Evolutionary conservation across 2,888 invertebrate species (phyloP).

Genomic region (Oscheius sp.): DNA sequence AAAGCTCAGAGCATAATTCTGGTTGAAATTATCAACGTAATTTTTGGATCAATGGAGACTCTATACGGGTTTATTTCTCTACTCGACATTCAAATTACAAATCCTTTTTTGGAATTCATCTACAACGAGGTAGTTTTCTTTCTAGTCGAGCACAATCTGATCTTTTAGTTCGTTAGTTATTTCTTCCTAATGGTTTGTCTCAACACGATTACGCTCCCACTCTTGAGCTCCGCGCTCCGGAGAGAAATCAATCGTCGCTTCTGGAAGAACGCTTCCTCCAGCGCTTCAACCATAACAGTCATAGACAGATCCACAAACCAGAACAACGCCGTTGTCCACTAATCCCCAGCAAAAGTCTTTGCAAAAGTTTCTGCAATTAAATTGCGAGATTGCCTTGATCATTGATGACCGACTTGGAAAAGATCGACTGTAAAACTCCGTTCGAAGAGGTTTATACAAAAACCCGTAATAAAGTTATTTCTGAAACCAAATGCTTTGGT

Average conservation of each 20-base stretch:
- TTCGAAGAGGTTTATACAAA: too few species aligned
- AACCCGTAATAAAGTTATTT: too few species aligned
- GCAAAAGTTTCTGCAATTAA: too few species aligned
- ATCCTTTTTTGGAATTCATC: neutral
- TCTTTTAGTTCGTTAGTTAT: conserved; percentile 10
- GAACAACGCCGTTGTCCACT: too few species aligned
- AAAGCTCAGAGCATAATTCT: neutral
- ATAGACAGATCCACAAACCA: too few species aligned
- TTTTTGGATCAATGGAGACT: conserved; percentile 15
- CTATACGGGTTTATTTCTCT: conserved; percentile 7
- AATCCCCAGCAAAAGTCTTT: too few species aligned
- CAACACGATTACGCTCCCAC: neutral
- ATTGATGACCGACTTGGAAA: too few species aligned
- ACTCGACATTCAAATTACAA: neutral
- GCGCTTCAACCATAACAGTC: neutral
- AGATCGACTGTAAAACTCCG: too few species aligned
- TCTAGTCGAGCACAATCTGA: too few species aligned
- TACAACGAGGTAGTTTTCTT: neutral
- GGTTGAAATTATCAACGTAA: conserved; percentile 7
- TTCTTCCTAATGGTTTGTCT: conserved; percentile 11
- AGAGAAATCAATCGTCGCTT: neutral
- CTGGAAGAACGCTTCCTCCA: neutral
- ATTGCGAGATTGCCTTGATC: too few species aligned
- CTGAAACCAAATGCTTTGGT: neutral
- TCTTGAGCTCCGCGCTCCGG: neutral